A percentile compares a stretch with the other conserved stretches of the same genome.
These are phyloP conservation scores for Drosophila cognata DNA, from an alignment of 2,888 invertebrate genomes.

Conservation along the genomic window DNA sequence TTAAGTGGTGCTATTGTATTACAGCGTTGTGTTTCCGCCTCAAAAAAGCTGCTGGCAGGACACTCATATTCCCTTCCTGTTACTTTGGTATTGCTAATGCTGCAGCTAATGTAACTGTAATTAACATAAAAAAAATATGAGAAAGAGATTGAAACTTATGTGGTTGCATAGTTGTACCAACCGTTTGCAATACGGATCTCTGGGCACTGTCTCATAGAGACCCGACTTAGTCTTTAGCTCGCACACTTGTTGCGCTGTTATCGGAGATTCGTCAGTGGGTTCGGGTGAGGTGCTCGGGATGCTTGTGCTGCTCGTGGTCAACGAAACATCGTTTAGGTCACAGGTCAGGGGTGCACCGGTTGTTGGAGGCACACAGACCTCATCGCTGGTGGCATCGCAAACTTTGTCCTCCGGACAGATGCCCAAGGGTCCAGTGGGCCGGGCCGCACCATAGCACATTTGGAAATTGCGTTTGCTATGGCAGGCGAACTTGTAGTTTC, in stretches of 20 bases:
- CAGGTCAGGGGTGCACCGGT: constrained; percentile 64
- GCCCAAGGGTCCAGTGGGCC: constrained; percentile 72
- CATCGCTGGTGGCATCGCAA: constrained; percentile 75
- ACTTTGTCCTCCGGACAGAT: constrained; percentile 73
- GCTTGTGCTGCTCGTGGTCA: constrained; percentile 21
- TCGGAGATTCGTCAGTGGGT: not conserved
- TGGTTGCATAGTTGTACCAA: constrained; percentile 26
- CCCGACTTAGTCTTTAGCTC: constrained; percentile 53
- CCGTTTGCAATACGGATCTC: constrained; percentile 76
- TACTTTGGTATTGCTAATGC: constrained; percentile 40
- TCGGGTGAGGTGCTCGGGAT: not conserved
- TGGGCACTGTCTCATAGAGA: constrained; percentile 72
- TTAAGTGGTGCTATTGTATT: constrained; percentile 60
- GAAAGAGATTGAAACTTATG: not conserved
- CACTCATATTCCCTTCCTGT: constrained; percentile 68
- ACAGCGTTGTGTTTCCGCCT: constrained; percentile 61
- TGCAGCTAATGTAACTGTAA: constrained; percentile 79
- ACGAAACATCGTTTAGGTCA: constrained; percentile 64
- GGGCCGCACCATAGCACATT: constrained; percentile 81
- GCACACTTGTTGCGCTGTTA: constrained; percentile 71
- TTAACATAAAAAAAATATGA: constrained; percentile 11
- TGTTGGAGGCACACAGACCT: constrained; percentile 66
- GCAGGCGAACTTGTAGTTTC: constrained; percentile 80
- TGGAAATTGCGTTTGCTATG: constrained; percentile 76
- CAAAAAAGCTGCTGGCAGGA: constrained; percentile 61